phyloP scores from a whole-genome alignment of 35 echinoderm and acorn worm species.

The Apostichopus japonicus region DNA sequence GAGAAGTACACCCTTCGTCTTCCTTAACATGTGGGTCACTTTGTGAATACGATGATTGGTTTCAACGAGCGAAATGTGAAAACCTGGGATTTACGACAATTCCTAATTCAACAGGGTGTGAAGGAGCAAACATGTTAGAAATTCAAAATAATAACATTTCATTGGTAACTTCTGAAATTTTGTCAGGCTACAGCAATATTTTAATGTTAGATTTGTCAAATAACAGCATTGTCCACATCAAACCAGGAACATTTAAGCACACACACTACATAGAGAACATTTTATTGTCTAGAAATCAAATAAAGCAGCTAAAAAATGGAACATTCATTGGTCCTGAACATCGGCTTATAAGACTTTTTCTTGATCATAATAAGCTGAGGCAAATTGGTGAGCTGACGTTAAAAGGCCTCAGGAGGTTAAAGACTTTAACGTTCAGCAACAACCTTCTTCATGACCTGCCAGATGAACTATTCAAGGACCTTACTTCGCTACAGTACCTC shows the following conservation, averaged over 20 bases:
- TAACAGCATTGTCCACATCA: not conserved
- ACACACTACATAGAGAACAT: not conserved
- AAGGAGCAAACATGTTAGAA: not conserved
- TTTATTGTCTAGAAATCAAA: not conserved
- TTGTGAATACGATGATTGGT: conserved; percentile 23
- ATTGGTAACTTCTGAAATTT: not conserved
- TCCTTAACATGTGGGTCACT: not conserved
- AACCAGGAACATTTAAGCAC: not conserved
- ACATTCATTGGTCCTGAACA: conserved; percentile 3
- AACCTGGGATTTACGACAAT: not conserved
- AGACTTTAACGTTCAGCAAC: not conserved
- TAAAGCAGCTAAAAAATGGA: not conserved
- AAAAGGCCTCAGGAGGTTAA: not conserved
- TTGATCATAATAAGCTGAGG: not conserved
- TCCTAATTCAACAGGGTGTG: conserved; percentile 7
- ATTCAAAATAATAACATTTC: not conserved
- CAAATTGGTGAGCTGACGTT: not conserved
- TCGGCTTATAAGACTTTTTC: not conserved
- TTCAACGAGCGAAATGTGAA: not conserved
- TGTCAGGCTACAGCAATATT: not conserved
- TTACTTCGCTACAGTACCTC: not conserved
- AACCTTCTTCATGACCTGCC: not conserved
- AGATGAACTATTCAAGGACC: not conserved
- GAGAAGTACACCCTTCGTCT: no score
- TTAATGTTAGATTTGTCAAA: not conserved